A percentile compares a stretch with the other conserved stretches of the same genome.
Evolutionary conservation across 2,888 invertebrate genomes (phyloP).

Genomic region (Thysanoteuthis rhombus): DNA sequence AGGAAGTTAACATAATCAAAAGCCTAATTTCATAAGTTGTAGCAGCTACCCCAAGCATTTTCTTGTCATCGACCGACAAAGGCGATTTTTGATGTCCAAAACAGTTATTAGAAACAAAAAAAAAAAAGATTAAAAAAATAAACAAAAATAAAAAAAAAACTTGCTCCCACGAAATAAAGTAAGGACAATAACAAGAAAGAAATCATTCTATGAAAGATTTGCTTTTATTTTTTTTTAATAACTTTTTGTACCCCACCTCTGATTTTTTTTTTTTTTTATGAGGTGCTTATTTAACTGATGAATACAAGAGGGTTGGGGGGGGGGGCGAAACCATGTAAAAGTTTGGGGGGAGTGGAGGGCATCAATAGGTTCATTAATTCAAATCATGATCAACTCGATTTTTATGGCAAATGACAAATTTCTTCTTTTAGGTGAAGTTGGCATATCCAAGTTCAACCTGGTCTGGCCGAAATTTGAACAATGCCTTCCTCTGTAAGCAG

Average conservation of each 20-base stretch:
- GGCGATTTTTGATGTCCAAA: not conserved
- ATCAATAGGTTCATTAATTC: conserved; percentile 25
- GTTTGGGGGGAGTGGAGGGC: not conserved
- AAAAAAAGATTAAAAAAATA: too few species aligned
- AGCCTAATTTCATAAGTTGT: not conserved
- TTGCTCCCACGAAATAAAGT: not conserved
- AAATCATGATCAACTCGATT: conserved; percentile 15
- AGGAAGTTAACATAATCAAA: conserved; percentile 16
- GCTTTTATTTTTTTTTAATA: not conserved
- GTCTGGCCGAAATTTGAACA: not conserved
- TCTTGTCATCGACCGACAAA: not conserved
- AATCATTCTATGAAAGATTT: not conserved
- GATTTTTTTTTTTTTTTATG: not conserved
- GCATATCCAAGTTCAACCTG: not conserved
- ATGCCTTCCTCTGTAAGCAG: not conserved
- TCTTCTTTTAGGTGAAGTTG: not conserved
- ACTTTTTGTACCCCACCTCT: not conserved
- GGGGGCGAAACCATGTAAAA: too few species aligned
- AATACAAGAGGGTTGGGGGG: not conserved
- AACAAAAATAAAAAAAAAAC: too few species aligned
- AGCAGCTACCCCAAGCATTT: not conserved
- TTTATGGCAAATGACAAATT: conserved; percentile 18
- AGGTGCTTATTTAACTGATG: not conserved
- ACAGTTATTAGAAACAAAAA: too few species aligned
- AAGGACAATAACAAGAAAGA: not conserved